Conservation (phyloP, 1,140 invertebrate species). For the Chelonus insularis region DNA sequence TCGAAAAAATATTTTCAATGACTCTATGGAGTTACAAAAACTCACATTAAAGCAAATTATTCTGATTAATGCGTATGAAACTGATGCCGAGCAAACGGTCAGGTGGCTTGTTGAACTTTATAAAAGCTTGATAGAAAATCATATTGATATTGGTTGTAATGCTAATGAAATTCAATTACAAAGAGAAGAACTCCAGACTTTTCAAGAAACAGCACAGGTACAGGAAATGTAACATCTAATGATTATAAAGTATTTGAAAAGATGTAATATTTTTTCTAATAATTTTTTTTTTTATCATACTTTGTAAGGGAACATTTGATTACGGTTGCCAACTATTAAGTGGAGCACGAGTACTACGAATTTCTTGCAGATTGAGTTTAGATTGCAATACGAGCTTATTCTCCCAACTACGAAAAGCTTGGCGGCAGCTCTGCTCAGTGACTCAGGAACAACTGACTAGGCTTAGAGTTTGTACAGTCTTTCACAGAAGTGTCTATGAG, state of each 20-base stretch:
- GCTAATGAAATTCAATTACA: slow-evolving; percentile 73
- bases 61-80: slow-evolving; percentile 75
- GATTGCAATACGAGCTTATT: slow-evolving; percentile 63
- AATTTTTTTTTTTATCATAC: too few species aligned
- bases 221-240: too few species aligned
- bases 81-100: slow-evolving; percentile 74
- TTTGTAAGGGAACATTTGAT: slow-evolving; percentile 78
- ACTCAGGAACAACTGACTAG: slow-evolving; percentile 78
- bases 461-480: slow-evolving; percentile 74
- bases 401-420: slow-evolving; percentile 66
- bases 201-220: slow-evolving; percentile 65
- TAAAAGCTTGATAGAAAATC: slow-evolving; percentile 69
- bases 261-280: too few species aligned
- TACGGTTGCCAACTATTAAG: slow-evolving; percentile 78
- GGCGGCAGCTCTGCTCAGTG: slow-evolving; percentile 71
- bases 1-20: slow-evolving; percentile 69
- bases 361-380: slow-evolving; percentile 71
- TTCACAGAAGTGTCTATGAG: slow-evolving; percentile 75
- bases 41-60: slow-evolving; percentile 76
- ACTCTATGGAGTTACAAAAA: slow-evolving; percentile 72
- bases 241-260: too few species aligned
- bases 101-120: slow-evolving; percentile 76
- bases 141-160: slow-evolving; percentile 73
- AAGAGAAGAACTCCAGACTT: slow-evolving; percentile 75
- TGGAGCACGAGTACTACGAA: slow-evolving; percentile 72